phyloP scores from a whole-genome alignment of 2,113 vertebrate genomes.

The Falco punctatus region DNA sequence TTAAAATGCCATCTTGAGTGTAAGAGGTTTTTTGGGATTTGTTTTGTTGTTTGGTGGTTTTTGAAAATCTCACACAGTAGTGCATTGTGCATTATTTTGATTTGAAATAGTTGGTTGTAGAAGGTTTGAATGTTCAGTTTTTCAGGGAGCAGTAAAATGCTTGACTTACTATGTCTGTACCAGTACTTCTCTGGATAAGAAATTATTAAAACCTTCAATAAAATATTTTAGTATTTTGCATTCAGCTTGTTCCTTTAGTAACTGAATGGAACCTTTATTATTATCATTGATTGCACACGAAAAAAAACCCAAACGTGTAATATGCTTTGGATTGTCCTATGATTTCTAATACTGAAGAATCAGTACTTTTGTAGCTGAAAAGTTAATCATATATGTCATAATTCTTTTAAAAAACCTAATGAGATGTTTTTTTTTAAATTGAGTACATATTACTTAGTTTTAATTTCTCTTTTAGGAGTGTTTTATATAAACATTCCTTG shows the following conservation, averaged over 20 bases:
- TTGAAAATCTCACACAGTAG: neutral
- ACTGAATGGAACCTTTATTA: neutral
- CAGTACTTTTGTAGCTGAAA: neutral
- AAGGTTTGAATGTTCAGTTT: neutral
- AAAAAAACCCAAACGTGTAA: neutral
- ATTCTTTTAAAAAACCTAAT: neutral
- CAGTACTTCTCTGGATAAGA: neutral
- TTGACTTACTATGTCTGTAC: neutral
- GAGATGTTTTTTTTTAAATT: neutral
- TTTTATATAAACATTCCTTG: neutral
- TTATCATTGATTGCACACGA: neutral
- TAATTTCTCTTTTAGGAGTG: neutral
- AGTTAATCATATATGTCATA: neutral
- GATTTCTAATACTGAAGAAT: neutral
- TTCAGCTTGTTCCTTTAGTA: conserved; percentile 5
- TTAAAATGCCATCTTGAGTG: neutral
- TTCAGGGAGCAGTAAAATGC: neutral
- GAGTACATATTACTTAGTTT: neutral
- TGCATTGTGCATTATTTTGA: neutral
- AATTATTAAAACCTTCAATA: neutral
- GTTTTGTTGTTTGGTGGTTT: neutral
- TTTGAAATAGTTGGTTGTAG: neutral
- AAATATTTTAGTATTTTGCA: neutral
- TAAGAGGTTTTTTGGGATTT: neutral
- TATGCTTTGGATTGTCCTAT: neutral